Evolutionary conservation across 64 coral and sea anemone genomes (phyloP), one percentile per base, ranked within the genome.

Genomic region (Pocillopora verrucosa): DNA sequence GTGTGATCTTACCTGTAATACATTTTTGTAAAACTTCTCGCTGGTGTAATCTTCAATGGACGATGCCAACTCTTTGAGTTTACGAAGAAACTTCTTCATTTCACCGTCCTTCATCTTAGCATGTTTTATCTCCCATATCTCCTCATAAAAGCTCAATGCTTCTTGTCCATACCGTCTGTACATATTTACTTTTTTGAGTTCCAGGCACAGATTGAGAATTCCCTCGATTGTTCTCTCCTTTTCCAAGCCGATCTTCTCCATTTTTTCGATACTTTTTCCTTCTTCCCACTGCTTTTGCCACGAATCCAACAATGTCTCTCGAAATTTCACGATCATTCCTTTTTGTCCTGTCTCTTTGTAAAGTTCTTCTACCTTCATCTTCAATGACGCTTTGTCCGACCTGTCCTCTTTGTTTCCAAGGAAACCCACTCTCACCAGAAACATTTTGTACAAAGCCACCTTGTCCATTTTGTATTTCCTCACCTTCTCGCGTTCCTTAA

Each of bases 201-300:
- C 75, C 16, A 19, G 19, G 19, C 75, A 77, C 10, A 77, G 20
- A 5, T 57, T 17, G 5, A 77, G 41, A 15, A 77, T 57, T 51
- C 16, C 75, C 13, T 56, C 56, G 75, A 77, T 77, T 45, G 17
- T 77, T 57, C 37, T 56, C 20, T 45, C 16, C 41, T 38, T 77
- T 2, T 15, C 35, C 37, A 51, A 37, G 19, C 37, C 37, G 17
- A 56, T 56, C 75, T 56, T 41, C 19, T 57, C 56, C 6, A 16
- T 20, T 41, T 58, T 45, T 9, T 77, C 75, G 11, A 2, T 19
- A 56, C 36, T 13, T 77, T 77, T 77, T 7, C 17, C 16, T 51
- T 77, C 75, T 51, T 77, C 75, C 75, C 75, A 77, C 75, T 77
- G 75, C 75, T 9, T 56, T 77, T 56, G 17, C 75, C 45, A 77